A percentile compares a stretch with the other conserved stretches of the same genome.
These are phyloP conservation scores for Acomys russatus DNA, from an alignment of 2,797 vertebrate species.

Conservation along the genomic window DNA sequence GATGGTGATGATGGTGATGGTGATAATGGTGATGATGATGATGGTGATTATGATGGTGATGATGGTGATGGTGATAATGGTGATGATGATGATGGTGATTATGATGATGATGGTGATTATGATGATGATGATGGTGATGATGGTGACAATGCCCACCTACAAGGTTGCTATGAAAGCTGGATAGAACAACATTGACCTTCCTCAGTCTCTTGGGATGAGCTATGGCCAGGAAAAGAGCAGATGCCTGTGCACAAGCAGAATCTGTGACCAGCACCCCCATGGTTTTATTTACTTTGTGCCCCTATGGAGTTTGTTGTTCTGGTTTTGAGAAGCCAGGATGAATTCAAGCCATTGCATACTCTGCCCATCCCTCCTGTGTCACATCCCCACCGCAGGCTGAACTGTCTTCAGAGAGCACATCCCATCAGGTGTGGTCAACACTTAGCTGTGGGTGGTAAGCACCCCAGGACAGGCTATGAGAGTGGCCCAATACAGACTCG, in stretches of 20 bases:
- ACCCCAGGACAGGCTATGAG: neutral
- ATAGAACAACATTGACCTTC: too few species aligned
- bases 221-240: neutral
- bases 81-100: too few species aligned
- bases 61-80: too few species aligned
- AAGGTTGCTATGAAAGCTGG: too few species aligned
- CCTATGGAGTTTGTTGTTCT: neutral
- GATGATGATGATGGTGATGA: too few species aligned
- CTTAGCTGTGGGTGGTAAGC: neutral
- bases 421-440: neutral
- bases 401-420: rapidly evolving
- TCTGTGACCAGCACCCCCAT: neutral
- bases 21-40: too few species aligned
- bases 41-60: too few species aligned
- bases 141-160: too few species aligned
- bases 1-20: too few species aligned
- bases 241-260: neutral
- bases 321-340: neutral
- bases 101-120: too few species aligned
- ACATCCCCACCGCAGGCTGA: neutral
- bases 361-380: neutral
- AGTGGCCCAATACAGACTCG: neutral
- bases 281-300: neutral
- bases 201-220: neutral
- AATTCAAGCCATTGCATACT: too few species aligned